These are phyloP conservation scores for Mimachlamys varia DNA, from an alignment of 2,888 invertebrate genomes.

Conservation along the genomic window DNA sequence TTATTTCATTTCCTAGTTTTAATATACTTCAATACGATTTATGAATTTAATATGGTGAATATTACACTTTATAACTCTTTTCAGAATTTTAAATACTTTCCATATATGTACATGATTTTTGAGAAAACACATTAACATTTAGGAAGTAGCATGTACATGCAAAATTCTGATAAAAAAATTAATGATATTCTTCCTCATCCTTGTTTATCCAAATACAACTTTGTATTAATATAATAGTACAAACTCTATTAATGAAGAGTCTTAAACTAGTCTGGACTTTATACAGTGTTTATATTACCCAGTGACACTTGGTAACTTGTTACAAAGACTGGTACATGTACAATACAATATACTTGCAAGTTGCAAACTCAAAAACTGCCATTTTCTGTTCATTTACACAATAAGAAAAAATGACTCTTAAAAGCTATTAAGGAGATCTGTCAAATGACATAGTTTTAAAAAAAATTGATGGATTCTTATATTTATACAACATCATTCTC, in stretches of 20 bases:
- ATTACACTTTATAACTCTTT: too few relatives aligned
- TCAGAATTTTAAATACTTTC: too few relatives aligned
- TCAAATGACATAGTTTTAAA: neutral
- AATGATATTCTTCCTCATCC: neutral
- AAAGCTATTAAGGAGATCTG: neutral
- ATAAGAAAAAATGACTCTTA: neutral
- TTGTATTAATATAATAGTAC: too few relatives aligned
- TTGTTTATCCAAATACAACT: too few relatives aligned
- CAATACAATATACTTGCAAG: too few relatives aligned
- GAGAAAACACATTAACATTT: too few relatives aligned
- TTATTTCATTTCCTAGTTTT: too few relatives aligned
- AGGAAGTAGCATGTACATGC: neutral
- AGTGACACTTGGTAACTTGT: neutral
- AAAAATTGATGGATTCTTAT: neutral
- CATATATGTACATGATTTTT: too few relatives aligned
- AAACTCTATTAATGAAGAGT: neutral
- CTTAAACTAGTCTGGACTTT: neutral
- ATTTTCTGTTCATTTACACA: neutral
- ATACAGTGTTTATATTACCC: neutral
- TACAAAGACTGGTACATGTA: neutral
- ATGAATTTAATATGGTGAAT: too few relatives aligned
- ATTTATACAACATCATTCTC: slow-evolving; percentile 27
- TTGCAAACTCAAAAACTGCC: neutral
- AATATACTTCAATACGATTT: too few relatives aligned
- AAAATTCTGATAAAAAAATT: neutral